phyloP scores from a whole-genome alignment of 2,113 vertebrate genomes.

The Nothocercus nigrocapillus region DNA sequence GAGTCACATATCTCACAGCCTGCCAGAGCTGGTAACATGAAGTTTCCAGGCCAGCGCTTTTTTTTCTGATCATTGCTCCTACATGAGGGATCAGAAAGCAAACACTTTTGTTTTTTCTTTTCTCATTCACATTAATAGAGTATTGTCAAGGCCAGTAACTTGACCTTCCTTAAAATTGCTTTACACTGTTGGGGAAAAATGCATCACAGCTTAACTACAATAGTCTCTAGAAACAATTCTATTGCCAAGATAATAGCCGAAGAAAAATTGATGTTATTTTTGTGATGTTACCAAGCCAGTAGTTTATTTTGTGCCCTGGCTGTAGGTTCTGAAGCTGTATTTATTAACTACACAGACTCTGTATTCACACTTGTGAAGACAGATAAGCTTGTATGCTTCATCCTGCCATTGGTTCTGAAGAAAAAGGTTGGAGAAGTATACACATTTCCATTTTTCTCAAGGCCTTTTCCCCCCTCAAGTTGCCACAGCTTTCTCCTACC shows the following conservation, averaged over 20 bases:
- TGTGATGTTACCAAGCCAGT: conserved; percentile 56
- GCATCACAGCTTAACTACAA: conserved; percentile 61
- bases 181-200: conserved; percentile 56
- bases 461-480: not conserved
- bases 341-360: conserved; percentile 35
- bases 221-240: conserved; percentile 65
- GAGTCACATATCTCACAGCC: conserved; percentile 36
- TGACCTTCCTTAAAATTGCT: conserved; percentile 70
- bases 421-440: not conserved
- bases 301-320: conserved; percentile 52
- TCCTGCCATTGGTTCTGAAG: not conserved
- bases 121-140: conserved; percentile 68
- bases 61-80: conserved; percentile 54
- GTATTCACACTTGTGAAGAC: conserved; percentile 48
- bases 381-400: not conserved
- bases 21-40: conserved; percentile 35
- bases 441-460: not conserved
- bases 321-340: conserved; percentile 40
- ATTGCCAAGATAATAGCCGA: conserved; percentile 65
- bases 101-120: conserved; percentile 17
- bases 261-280: conserved; percentile 68
- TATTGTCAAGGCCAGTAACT: conserved; percentile 67
- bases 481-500: not conserved
- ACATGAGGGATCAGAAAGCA: not conserved
- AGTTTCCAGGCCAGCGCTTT: conserved; percentile 51